Conservation (phyloP, 2,888 invertebrate genomes). For the Polyommatus icarus region DNA sequence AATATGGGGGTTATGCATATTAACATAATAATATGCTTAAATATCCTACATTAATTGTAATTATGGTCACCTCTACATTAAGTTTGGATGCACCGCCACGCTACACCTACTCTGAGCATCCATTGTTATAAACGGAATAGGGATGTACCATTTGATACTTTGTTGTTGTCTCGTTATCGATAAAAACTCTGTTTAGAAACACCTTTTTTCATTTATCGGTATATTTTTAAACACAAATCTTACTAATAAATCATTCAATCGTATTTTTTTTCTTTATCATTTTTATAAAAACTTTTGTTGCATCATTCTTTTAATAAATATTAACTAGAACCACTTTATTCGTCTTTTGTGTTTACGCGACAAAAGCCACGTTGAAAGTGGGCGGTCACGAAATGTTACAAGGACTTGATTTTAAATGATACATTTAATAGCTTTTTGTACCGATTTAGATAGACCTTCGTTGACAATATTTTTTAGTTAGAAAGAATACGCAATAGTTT, state of each 20-base stretch:
- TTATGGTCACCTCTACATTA: constrained; percentile 51
- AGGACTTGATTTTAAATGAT: constrained; percentile 50
- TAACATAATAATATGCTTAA: neutral
- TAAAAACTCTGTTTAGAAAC: constrained; percentile 36
- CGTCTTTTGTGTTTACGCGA: constrained; percentile 42
- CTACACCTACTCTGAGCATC: constrained; percentile 63
- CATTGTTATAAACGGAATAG: constrained; percentile 63
- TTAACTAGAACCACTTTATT: constrained; percentile 20
- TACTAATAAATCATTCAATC: neutral
- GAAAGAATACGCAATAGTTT: constrained; percentile 18
- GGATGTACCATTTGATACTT: constrained; percentile 46
- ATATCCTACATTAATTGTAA: constrained; percentile 33
- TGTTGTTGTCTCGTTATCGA: constrained; percentile 44
- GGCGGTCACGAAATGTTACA: constrained; percentile 62
- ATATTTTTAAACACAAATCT: neutral
- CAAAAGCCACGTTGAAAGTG: constrained; percentile 58
- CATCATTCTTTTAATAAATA: neutral
- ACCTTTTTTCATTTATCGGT: neutral
- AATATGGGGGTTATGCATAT: neutral
- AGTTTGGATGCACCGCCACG: constrained; percentile 66
- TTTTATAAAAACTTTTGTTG: neutral
- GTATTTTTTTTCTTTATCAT: neutral
- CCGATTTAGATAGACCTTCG: constrained; percentile 30
- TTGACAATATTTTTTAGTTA: constrained; percentile 28
- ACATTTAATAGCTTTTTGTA: constrained; percentile 35